phyloP scores from a whole-genome alignment of 2,888 invertebrate species.

The Stenodema calcarata region DNA sequence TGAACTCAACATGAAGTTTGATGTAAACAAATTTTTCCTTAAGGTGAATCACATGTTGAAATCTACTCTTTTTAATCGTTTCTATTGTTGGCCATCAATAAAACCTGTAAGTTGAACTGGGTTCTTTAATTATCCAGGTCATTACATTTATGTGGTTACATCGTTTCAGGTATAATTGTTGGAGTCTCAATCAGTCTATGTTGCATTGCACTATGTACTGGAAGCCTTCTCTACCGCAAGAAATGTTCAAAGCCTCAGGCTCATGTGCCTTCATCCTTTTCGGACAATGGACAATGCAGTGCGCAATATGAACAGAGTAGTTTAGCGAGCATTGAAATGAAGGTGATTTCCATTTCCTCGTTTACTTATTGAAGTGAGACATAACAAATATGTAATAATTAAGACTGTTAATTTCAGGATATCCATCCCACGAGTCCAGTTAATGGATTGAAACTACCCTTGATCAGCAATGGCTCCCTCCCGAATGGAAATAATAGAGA shows the following conservation, averaged over 20 bases:
- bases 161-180: slow-evolving; percentile 64
- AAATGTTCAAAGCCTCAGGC: slow-evolving; percentile 54
- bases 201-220: slow-evolving; percentile 62
- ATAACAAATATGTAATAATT: not conserved
- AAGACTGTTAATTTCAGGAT: slow-evolving; percentile 21
- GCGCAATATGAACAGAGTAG: slow-evolving; percentile 23
- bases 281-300: slow-evolving; percentile 42
- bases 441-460: slow-evolving; percentile 64
- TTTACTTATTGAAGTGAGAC: not conserved
- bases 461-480: slow-evolving; percentile 64
- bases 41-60: no score
- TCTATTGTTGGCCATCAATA: no score
- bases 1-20: no score
- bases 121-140: no score
- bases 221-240: slow-evolving; percentile 64
- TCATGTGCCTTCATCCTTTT: slow-evolving; percentile 31
- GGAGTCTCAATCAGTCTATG: slow-evolving; percentile 64
- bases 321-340: slow-evolving; percentile 58
- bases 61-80: no score
- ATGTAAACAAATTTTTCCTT: no score
- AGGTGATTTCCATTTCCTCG: slow-evolving; percentile 51
- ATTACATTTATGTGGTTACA: not conserved
- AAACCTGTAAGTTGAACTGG: no score
- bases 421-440: slow-evolving; percentile 65
- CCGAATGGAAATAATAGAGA: slow-evolving; percentile 57